Base-by-base conservation (phyloP, 2,888 invertebrate species). In the Antheraea yamamai region DNA sequence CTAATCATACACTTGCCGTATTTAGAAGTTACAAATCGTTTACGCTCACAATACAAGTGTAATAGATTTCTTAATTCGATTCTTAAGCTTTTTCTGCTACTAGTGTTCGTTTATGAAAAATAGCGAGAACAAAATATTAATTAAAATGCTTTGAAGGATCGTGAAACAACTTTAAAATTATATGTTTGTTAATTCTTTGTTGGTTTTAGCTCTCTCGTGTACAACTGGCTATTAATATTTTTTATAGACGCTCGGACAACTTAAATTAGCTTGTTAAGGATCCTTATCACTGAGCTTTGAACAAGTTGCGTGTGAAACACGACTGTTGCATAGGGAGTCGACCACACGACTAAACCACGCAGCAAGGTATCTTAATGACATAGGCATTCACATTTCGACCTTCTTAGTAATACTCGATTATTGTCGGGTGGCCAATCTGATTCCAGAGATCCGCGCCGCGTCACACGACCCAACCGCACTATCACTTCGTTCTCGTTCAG, bases 1-100 rank as follows among this genome's bases (percentile, higher is more conserved):
- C 84, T 82, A 82, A 82, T 82, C 79, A 76, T 79, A 70, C 73
- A 73, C 39, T 55, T 72, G 39, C 70, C 39, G 35, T 70, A 35
- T 70, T 70, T 70, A 39, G 70, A 39, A 39, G 70, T 39, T 39
- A 70, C 39, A 70, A 70, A 70, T 70, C 70, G 70, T 39, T 70
- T 70, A 23, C 3, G 10, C 20, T 70, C 20, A 35, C 39, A n/a
- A 70, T 66, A 66, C 30, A 30, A 30, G 30, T 66, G 14, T 66
- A 66, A 66, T 23, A n/a, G 61, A 61, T 61, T 61, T n/a, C n/a
- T 61, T 61, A 66, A 66, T 66, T 30, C 26, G 16, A 30, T 66
- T 66, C 16, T 26, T 66, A 26, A 66, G 6, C 30, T 30, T 66
- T 4, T 26, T 66, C 26, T 66, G 30, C 64, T 30, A 66, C 23